Evolutionary conservation across 2,113 vertebrate species (phyloP).

Genomic region (Triplophysa rosa): DNA sequence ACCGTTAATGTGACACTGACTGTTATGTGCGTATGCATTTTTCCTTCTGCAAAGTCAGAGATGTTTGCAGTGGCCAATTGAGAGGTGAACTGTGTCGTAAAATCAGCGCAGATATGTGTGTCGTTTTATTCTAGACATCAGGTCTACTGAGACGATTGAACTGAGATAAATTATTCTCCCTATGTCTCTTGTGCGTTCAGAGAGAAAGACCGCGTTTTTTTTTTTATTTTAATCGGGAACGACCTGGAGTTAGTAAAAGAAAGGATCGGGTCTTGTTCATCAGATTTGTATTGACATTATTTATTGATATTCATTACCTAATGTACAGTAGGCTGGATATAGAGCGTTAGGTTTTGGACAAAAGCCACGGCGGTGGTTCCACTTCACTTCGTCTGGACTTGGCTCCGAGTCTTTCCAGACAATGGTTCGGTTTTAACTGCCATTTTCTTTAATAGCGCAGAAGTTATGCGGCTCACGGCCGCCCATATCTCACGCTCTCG

Average conservation of each 20-base stretch:
- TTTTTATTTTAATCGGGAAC: background rate
- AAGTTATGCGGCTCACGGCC: slow-evolving; percentile 53
- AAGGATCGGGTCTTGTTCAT: background rate
- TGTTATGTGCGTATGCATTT: background rate
- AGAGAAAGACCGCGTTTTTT: background rate
- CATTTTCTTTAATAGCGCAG: slow-evolving; percentile 47
- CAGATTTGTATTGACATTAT: slow-evolving; percentile 31
- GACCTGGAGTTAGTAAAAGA: background rate
- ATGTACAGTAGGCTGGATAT: slow-evolving; percentile 24
- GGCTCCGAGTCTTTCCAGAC: slow-evolving; percentile 36
- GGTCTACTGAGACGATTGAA: background rate
- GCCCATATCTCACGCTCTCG: slow-evolving; percentile 1
- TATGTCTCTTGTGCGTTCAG: background rate
- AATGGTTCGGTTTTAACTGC: slow-evolving; percentile 46
- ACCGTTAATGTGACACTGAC: background rate
- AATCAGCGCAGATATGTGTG: background rate
- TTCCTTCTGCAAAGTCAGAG: background rate
- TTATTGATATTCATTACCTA: slow-evolving; percentile 28
- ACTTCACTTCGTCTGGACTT: slow-evolving; percentile 31
- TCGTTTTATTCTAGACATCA: slow-evolving; percentile 15
- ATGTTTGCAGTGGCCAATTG: background rate
- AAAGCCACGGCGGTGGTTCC: background rate
- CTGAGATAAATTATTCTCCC: background rate
- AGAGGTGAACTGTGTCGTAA: background rate
- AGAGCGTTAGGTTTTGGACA: slow-evolving; percentile 23